These are phyloP conservation scores for Halichoeres trimaculatus DNA, from an alignment of 2,113 vertebrate species.

Conservation along the genomic window DNA sequence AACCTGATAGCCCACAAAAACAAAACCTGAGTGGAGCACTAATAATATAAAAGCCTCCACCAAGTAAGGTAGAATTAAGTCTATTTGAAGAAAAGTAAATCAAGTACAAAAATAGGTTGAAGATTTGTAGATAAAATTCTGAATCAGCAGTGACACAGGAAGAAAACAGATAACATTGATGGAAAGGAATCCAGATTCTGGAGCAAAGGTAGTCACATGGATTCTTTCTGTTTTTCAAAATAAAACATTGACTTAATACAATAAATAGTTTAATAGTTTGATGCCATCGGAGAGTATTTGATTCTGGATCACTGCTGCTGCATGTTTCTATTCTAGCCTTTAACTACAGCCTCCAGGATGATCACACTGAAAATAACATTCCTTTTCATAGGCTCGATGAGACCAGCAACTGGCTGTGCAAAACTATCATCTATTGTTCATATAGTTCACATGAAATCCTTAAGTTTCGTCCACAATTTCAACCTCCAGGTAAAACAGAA, in stretches of 20 bases:
- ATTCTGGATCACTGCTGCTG: conserved; percentile 2
- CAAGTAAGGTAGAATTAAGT: background rate
- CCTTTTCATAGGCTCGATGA: conserved; percentile 23
- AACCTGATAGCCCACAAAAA: background rate
- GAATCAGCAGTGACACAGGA: conserved; percentile 7
- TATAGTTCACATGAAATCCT: conserved; percentile 20
- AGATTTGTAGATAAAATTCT: background rate
- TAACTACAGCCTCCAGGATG: conserved; percentile 4
- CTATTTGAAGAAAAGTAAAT: background rate
- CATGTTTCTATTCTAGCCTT: conserved; percentile 13
- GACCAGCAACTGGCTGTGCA: background rate
- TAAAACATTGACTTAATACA: conserved; percentile 24
- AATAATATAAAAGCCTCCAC: background rate
- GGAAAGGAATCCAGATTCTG: background rate
- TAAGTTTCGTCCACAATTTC: background rate
- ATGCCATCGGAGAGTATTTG: background rate
- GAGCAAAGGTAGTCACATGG: background rate
- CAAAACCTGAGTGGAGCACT: background rate
- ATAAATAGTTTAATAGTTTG: background rate
- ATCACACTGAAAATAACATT: conserved; percentile 28
- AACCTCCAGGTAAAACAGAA: background rate
- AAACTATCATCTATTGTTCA: conserved; percentile 12
- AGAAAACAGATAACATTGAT: conserved; percentile 1
- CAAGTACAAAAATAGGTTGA: conserved; percentile 13
- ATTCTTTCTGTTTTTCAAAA: conserved; percentile 1